Evolutionary conservation across 92 coral and sea anemone species (phyloP), one percentile per base, ranked within the genome.

Genomic region (Scolanthus callimorphus): DNA sequence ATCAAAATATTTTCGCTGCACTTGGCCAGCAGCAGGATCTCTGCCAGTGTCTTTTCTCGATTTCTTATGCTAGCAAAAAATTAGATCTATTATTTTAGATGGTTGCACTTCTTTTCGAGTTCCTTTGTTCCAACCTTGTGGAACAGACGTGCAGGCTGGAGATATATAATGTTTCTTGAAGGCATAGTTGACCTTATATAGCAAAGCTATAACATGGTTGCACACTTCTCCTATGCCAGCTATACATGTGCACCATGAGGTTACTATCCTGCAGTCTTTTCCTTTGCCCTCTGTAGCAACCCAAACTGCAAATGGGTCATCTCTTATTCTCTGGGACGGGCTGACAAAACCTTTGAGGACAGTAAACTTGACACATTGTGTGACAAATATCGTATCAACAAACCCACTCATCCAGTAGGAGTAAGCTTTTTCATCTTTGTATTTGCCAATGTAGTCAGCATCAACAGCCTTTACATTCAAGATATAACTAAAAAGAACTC

Each of bases 221-320:
- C 90, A 83, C 0, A 49, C 91, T 27, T 80, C 86, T 1, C 38
- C 81, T 44, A 81, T 80, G 6, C 81, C 86, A 29, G 91, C 85
- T 37, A 62, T 84, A 30, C 85, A 84, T 25, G 85, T 78, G 48
- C 91, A 84, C 83, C 85, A 84, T 3, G 82, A 84, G 20, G 79
- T 84, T 15, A 84, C 58, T 17, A 84, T 67, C 37, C 25, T 78
- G 55, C 39, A 47, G 20, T 77, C 75, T 27, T 55, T 59, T 31
- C 52, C 65, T 13, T 39, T 24, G 38, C 61, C 74, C 63, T 71
- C 62, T 20, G 56, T 27, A 63, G 73, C 70, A 6, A 81, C 39
- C 82, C 88, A 81, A 22, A 81, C 88, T 48, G 65, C 41, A 39
- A 65, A 81, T 25, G 77, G 71, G 69, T 80, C 87, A 59, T 80